Percentiles rank a stretch among this genome's conserved stretches.
These are phyloP conservation scores for Enhydra lutris DNA, from an alignment of 2,113 vertebrate species.

Conservation along the genomic window DNA sequence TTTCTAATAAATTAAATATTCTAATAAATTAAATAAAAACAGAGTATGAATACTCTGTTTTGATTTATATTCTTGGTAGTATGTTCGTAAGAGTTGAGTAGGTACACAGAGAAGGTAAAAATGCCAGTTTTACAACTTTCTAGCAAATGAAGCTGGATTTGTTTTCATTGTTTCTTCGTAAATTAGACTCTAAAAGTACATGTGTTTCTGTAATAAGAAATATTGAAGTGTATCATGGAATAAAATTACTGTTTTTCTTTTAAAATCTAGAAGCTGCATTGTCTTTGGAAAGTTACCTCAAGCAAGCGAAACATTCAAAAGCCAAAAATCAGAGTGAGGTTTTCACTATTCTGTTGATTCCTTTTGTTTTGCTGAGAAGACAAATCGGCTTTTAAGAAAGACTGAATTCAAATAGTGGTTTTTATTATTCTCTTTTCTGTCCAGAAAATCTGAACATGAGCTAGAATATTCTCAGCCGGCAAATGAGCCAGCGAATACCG, in stretches of 20 bases:
- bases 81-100: neutral
- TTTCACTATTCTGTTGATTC: slow-evolving; percentile 18
- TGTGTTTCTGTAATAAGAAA: neutral
- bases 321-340: neutral
- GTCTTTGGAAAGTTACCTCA: neutral
- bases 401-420: slow-evolving; percentile 14
- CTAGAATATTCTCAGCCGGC: neutral
- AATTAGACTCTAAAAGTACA: neutral
- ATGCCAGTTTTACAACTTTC: neutral
- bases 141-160: neutral
- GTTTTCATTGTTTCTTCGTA: neutral
- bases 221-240: neutral
- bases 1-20: no score
- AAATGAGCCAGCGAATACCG: slow-evolving; percentile 9
- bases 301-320: slow-evolving; percentile 21
- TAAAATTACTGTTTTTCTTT: slow-evolving; percentile 50
- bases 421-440: neutral
- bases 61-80: neutral
- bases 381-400: slow-evolving; percentile 21
- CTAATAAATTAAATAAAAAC: no score
- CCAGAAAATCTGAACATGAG: slow-evolving; percentile 15
- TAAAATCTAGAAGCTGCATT: neutral
- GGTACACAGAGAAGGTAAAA: neutral
- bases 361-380: slow-evolving; percentile 56
- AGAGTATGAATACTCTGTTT: neutral